Base-by-base conservation (phyloP, 92 coral and sea anemone species). In the Siderastrea radians region DNA sequence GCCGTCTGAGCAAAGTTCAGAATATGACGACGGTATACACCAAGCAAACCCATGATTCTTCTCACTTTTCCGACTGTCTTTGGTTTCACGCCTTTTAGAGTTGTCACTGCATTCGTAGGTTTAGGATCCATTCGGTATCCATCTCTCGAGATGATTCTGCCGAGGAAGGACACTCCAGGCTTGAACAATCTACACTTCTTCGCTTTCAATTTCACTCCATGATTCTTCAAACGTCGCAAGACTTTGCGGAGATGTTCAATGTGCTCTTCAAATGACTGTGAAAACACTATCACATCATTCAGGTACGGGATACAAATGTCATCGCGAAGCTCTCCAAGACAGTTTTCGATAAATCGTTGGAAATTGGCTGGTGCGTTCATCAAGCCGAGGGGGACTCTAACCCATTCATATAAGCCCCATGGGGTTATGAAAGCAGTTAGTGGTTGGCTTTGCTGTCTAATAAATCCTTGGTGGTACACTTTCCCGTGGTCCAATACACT, bases 71-170 rank as follows among this genome's bases (percentile, higher is more conserved):
- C 86, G 16, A 84, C 77, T 0, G 79, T 84, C 49, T 38, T 10
- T 7, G 90, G 89, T 78, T 19, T 84, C 45, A 50, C 53, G 15
- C 67, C 13, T 44, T 68, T 83, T 74, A 65, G 26, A 11, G 61
- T 63, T 17, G 10, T 62, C 53, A 61, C 81, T 57, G 85, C 77
- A 50, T 52, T 69, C 17, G 89, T 66, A 15, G 86, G 82, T 51
- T 68, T 84, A 7, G 72, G 89, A 74, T 90, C 89, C 43, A 90
- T 78, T 9, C 72, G 80, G 59, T 90, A 90, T 19, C 89, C 86
- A 10, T 78, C 66, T 44, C 71, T 49, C 7, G 93, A 84, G 1
- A 84, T 61, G 43, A 90, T 49, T 69, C 75, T 59, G 54, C 92
- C 89, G 49, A 88, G 83, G 63, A 75, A 44, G 4, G 52, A 57